phyloP scores from a whole-genome alignment of 1,140 invertebrate genomes.

The Brachionus koreanus region DNA sequence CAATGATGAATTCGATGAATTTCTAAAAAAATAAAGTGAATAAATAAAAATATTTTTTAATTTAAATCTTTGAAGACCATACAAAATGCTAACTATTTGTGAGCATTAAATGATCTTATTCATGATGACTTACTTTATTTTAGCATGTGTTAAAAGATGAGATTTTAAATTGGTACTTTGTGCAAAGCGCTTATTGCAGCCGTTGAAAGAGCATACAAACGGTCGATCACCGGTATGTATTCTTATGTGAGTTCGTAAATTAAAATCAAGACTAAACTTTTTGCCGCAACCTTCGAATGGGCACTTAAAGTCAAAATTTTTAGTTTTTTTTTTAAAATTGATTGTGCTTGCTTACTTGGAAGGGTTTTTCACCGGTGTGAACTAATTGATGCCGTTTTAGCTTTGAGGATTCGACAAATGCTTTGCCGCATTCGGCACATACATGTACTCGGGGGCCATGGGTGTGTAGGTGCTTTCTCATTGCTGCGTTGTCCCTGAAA shows the following conservation, averaged over 20 bases:
- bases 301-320: slow-evolving; percentile 64
- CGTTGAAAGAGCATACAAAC: slow-evolving; percentile 95
- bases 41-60: background rate
- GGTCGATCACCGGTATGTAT: slow-evolving; percentile 93
- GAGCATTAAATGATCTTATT: too few relatives aligned
- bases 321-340: slow-evolving; percentile 9
- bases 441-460: slow-evolving; percentile 93
- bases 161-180: slow-evolving; percentile 96
- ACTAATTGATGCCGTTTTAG: slow-evolving; percentile 88
- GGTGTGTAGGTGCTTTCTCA: slow-evolving; percentile 94
- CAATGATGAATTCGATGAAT: slow-evolving; percentile 14
- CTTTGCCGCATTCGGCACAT: slow-evolving; percentile 95
- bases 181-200: slow-evolving; percentile 96
- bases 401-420: slow-evolving; percentile 95
- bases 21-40: background rate
- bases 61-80: background rate
- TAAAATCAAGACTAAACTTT: slow-evolving; percentile 93
- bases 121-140: slow-evolving; percentile 55
- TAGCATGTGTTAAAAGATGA: slow-evolving; percentile 93
- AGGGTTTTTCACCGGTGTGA: slow-evolving; percentile 91
- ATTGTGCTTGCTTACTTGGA: slow-evolving; percentile 63
- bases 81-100: too few relatives aligned
- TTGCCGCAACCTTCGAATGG: slow-evolving; percentile 98
- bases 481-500: slow-evolving; percentile 94
- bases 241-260: slow-evolving; percentile 85